phyloP scores from a whole-genome alignment of 1,140 invertebrate genomes.

The Araneus ventricosus region DNA sequence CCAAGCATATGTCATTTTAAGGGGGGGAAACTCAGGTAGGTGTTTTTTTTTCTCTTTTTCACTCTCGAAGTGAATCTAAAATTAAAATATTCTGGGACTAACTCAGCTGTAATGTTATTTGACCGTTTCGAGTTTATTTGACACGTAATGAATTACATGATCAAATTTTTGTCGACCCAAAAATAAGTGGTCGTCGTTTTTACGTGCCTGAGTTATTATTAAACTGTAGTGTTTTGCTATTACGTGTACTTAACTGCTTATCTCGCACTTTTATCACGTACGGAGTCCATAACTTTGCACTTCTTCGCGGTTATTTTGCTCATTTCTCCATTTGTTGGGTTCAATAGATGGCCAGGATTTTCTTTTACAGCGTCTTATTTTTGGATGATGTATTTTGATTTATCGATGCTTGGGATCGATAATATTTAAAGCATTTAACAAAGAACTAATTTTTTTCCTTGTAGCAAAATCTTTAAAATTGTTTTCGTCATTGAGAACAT shows the following conservation, averaged over 20 bases:
- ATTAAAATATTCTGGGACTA: constrained; percentile 38
- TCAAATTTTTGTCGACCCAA: constrained; percentile 18
- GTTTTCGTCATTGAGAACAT: too few relatives aligned
- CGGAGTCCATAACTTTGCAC: constrained; percentile 57
- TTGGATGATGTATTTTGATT: constrained; percentile 1
- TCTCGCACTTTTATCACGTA: constrained; percentile 57
- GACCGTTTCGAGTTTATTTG: constrained; percentile 55
- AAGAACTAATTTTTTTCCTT: too few relatives aligned
- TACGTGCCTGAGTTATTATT: constrained; percentile 49
- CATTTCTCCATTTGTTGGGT: neutral
- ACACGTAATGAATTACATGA: constrained; percentile 60
- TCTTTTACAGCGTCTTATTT: neutral
- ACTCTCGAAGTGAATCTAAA: neutral
- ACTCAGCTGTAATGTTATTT: constrained; percentile 43
- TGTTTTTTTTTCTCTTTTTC: neutral
- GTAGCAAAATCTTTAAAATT: too few relatives aligned
- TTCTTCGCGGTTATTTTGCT: constrained; percentile 13
- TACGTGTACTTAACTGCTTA: constrained; percentile 19
- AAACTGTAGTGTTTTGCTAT: constrained; percentile 35
- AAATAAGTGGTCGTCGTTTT: constrained; percentile 57
- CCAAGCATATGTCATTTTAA: constrained; percentile 6
- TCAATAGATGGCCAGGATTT: constrained; percentile 17
- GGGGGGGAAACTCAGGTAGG: neutral
- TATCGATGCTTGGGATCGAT: neutral
- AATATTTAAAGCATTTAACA: too few relatives aligned